phyloP scores from a whole-genome alignment of 2,888 invertebrate genomes.

The Lasioglossum villosulum region DNA sequence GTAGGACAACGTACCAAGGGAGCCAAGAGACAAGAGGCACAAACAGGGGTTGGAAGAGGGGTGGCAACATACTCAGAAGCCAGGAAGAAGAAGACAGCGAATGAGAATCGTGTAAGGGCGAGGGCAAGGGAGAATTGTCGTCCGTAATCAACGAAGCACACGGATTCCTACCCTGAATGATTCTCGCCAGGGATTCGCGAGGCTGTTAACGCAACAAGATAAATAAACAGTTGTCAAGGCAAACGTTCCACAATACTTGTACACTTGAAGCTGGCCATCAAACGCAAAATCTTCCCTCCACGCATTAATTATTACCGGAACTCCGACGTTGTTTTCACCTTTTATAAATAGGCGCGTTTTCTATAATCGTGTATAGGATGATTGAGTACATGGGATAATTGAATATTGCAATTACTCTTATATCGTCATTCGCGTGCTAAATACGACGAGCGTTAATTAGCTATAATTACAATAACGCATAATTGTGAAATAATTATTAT shows the following conservation, averaged over 20 bases:
- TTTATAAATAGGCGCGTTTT: background rate
- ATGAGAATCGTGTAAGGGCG: conserved; percentile 11
- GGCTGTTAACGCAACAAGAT: conserved; percentile 66
- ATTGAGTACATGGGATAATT: background rate
- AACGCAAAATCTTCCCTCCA: conserved; percentile 31
- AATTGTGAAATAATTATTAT: background rate
- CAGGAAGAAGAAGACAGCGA: background rate
- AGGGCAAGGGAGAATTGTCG: conserved; percentile 36
- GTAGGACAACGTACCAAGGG: background rate
- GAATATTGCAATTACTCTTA: background rate
- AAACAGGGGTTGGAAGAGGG: background rate
- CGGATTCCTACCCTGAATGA: conserved; percentile 68
- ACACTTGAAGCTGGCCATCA: conserved; percentile 31
- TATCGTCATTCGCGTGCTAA: background rate
- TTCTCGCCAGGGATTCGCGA: conserved; percentile 55
- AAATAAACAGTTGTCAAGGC: conserved; percentile 68
- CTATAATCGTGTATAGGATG: background rate
- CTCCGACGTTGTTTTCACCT: conserved; percentile 30
- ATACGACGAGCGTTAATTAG: conserved; percentile 16
- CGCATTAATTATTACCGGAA: conserved; percentile 57
- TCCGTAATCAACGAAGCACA: conserved; percentile 68
- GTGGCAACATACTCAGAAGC: background rate
- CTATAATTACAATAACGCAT: background rate
- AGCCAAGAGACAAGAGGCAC: background rate
- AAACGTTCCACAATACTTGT: conserved; percentile 56